Evolutionary conservation across 2,113 vertebrate species (phyloP), one percentile per base, ranked within the genome.

Genomic region (Oophaga pumilio): DNA sequence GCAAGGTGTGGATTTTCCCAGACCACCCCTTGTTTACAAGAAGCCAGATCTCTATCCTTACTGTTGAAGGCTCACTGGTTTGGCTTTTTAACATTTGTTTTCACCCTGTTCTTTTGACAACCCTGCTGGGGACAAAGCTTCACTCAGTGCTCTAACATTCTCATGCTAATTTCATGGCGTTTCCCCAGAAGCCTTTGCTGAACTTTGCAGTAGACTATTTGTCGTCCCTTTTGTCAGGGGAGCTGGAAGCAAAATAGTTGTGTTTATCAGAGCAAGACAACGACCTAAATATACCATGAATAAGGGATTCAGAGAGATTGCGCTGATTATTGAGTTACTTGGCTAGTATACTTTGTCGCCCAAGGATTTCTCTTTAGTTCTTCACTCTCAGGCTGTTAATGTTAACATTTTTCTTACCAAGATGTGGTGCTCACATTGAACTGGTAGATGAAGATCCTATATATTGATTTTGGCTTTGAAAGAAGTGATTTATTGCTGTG

Each of bases 131-230:
- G 66, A 84, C 82, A 84, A 84, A 73, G 82, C 20, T 57, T 84
- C 82, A 28, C 50, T 83, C 68, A 73, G 24, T 59, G 68, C 66
- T 33, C 26, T 20, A 74, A 22, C 82, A 57, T 84, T 84, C 82
- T 84, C 68, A 84, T 84, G 82, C 52, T 84, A 84, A 84, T 84
- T 56, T 22, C 49, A 73, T 84, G 66, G 82, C 82, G 24, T 71
- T 84, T 84, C 81, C 82, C 82, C 82, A 84, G 82, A 84, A 84
- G 82, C 82, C 82, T 84, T 84, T 84, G 82, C 82, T 84, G 81
- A 83, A 83, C 81, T 83, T 83, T 83, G 62, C 81, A 18, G 81
- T 64, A 69, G 62, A 83, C 62, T 14, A 64, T 52, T 83, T 64
- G 53, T 62, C 8, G 62, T 84, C 68, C 68, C 68, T 84, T 84